phyloP scores from a whole-genome alignment of 2,888 invertebrate genomes.

The Odiellus spinosus region DNA sequence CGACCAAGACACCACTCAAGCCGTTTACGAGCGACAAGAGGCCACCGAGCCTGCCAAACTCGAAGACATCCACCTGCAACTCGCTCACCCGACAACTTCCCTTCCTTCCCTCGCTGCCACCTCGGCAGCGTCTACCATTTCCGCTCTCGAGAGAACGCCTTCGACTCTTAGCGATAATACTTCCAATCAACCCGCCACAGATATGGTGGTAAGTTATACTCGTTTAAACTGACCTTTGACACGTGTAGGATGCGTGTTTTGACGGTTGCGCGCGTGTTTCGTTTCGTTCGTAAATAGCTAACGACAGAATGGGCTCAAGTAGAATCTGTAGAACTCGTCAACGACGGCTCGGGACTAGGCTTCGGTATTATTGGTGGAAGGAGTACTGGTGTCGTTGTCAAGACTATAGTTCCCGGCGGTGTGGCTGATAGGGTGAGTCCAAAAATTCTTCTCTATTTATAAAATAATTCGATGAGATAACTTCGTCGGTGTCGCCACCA shows the following conservation, averaged over 20 bases:
- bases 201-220: constrained; percentile 45
- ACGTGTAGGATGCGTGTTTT: not conserved
- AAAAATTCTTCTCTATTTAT: not conserved
- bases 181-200: constrained; percentile 38
- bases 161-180: constrained; percentile 49
- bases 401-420: constrained; percentile 92
- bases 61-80: no score
- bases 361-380: constrained; percentile 94
- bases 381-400: constrained; percentile 97
- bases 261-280: no score
- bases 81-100: no score
- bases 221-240: no score
- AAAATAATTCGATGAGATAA: constrained; percentile 2
- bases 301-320: constrained; percentile 99
- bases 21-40: not conserved
- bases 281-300: constrained; percentile 44
- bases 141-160: constrained; percentile 34
- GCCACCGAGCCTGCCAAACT: not conserved
- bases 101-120: no score
- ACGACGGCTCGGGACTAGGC: constrained; percentile 93
- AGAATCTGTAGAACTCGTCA: constrained; percentile 90
- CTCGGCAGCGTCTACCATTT: constrained; percentile 29
- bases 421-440: constrained; percentile 77
- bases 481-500: no score
- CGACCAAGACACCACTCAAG: not conserved